These are phyloP conservation scores for Allobates femoralis DNA, from an alignment of 2,797 vertebrate species.

Conservation along the genomic window DNA sequence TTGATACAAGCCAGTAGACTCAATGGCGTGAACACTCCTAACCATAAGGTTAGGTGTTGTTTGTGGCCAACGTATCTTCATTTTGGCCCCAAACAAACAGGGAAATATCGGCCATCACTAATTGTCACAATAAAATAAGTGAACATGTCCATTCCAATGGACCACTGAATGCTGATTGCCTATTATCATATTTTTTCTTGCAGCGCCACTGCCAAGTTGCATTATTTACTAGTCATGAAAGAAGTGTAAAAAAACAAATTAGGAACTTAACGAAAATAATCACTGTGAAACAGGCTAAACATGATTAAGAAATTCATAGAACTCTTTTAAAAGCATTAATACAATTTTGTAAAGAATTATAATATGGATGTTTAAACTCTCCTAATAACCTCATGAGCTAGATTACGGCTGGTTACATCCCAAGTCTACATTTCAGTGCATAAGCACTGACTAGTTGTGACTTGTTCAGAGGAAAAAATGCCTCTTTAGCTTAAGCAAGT, in stretches of 20 bases:
- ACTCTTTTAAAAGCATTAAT: not conserved
- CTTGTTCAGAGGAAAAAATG: conserved; percentile 71
- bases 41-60: no score
- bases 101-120: no score
- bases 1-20: no score
- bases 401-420: conserved; percentile 25
- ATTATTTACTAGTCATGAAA: not conserved
- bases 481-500: conserved; percentile 70
- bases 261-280: not conserved
- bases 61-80: no score
- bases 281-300: not conserved
- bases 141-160: no score
- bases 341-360: not conserved
- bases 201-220: not conserved
- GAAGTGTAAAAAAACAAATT: not conserved
- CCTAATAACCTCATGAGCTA: conserved; percentile 13
- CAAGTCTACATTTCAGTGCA: conserved; percentile 36
- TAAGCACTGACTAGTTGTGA: conserved; percentile 64
- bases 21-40: no score
- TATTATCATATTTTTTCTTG: no score
- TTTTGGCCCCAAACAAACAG: no score
- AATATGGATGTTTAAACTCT: conserved; percentile 2
- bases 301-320: not conserved
- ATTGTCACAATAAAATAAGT: no score
- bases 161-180: no score